Base-by-base conservation (phyloP, 2,888 invertebrate genomes). In the Aleiodes testaceus region DNA sequence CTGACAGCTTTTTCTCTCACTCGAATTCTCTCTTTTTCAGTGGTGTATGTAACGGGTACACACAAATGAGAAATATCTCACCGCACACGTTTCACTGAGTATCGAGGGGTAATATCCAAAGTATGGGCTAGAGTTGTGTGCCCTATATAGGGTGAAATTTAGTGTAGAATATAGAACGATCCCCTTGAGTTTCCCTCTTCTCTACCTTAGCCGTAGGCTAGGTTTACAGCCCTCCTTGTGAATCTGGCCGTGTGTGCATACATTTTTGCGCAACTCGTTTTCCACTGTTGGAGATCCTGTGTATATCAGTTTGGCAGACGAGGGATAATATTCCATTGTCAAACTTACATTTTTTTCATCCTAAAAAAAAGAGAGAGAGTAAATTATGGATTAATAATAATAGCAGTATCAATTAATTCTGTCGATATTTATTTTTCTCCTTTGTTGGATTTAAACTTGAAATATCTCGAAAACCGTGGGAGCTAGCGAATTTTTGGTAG, bases 191-290 rank as follows among this genome's bases (percentile, higher is more conserved):
- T 73, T 66, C 67, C 36, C 75, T 81, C 82, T 76, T 72, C 22
- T 63, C 44, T 63, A 73, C 80, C 80, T 82, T 82, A 77, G 87
- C 87, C 86, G 79, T 80, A 84, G 87, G 87, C 86, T 81, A 81
- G 86, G 83, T 86, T 87, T 87, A 86, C 85, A 87, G 85, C 86
- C 83, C 85, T 87, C 81, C 84, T 84, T 86, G 87, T 84, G 87
- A 87, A 87, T 87, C 86, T 86, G 86, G 85, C 84, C 85, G 85
- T 86, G 85, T 86, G 84, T 85, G 83, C 82, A 85, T 84, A 84
- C 82, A 81, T 82, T 84, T 82, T 81, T 81, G 79, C 83, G 80
- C 78, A 79, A 81, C 81, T 77, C 71, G 65, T 73, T 72, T 61
- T 66, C 50, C 52, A 52, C 49, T 67, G 50, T 68, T 36, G 36